A percentile compares a stretch with the other conserved stretches of the same genome.
Evolutionary conservation across 53 echinoderm and acorn worm genomes (phyloP).

Genomic region (Glandiceps talaboti): DNA sequence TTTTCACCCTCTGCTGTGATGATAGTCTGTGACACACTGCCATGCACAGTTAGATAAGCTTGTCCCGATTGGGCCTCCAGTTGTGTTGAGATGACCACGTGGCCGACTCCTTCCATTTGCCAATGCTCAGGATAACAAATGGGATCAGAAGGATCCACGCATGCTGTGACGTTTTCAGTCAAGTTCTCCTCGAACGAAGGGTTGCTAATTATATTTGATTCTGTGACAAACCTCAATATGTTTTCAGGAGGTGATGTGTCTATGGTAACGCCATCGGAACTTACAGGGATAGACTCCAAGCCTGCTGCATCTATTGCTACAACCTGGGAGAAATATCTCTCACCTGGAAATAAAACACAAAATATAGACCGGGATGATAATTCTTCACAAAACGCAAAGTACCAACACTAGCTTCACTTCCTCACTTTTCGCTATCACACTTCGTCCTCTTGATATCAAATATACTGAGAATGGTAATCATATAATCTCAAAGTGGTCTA

Average conservation of each 20-base stretch:
- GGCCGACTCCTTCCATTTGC: too few relatives aligned
- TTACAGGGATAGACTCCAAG: slow-evolving; percentile 3
- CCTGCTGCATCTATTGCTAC: slow-evolving; percentile 18
- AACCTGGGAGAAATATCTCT: slow-evolving; percentile 20
- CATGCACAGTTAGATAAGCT: slow-evolving; percentile 13
- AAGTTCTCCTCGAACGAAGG: slow-evolving; percentile 16
- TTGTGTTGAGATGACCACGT: slow-evolving; percentile 5
- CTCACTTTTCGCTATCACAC: too few relatives aligned
- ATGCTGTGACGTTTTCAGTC: too few relatives aligned
- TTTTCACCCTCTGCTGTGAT: slow-evolving; percentile 19
- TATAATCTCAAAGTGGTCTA: too few relatives aligned
- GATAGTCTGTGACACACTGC: slow-evolving; percentile 14
- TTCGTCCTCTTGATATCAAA: too few relatives aligned
- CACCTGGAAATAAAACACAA: slow-evolving; percentile 12
- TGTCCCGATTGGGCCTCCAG: slow-evolving; percentile 7
- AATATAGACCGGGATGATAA: too few relatives aligned
- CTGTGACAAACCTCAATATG: background rate
- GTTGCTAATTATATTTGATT: slow-evolving; percentile 10
- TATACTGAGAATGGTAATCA: too few relatives aligned
- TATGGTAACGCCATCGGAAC: too few relatives aligned
- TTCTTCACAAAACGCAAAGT: too few relatives aligned
- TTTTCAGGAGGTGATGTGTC: slow-evolving; percentile 18
- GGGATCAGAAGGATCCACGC: too few relatives aligned
- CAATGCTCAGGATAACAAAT: too few relatives aligned
- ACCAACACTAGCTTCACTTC: too few relatives aligned